Evolutionary conservation across 2,888 invertebrate genomes (phyloP), one percentile per base, ranked within the genome.

Genomic region (Operophtera brumata): DNA sequence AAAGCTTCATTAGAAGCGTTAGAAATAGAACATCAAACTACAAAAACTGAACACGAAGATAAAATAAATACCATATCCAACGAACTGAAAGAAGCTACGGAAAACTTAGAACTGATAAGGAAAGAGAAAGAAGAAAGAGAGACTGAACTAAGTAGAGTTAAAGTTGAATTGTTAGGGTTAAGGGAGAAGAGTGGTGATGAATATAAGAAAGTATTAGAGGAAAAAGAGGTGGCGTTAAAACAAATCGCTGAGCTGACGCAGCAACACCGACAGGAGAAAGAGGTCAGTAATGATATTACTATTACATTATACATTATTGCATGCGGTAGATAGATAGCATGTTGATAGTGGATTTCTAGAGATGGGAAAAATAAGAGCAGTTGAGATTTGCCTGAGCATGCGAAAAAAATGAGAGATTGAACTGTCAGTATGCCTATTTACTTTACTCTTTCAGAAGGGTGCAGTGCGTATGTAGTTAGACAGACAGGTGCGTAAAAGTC

Each of bases 1-100:
- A 82, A 82, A 65, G 84, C 83, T 39, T 80, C 78, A 6, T 84
- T 84, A 79, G 87, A 85, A 72, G 82, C 78, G 12, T 73, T 84
- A 72, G 87, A 80, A 76, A 87, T 88, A 63, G 88, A 89, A 72
- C 84, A 89, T 48, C 83, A 81, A 67, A 85, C 89, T 1, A 79
- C 81, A 8, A 77, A 77, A 28, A 78, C 81, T 9, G 88, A 89
- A 65, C 84, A 86, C 57, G 75, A 85, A 66, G 84, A 86, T 47
- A 86, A 84, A 76, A 60, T 88, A 25, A 76, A 75, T 10, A 74
- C 70, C 1, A 57, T 88, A 14, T 67, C 77, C 6, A 80, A 70
- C 47, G 87, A 89, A 70, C 61, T 89, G 6, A 88, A 81, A 71
- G 89, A 90, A 64, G 76, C 80, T 0, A 75, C 72, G 30, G 89